Evolutionary conservation across 2,113 vertebrate species (phyloP), one percentile per base, ranked within the genome.

Genomic region (Alligator mississippiensis): DNA sequence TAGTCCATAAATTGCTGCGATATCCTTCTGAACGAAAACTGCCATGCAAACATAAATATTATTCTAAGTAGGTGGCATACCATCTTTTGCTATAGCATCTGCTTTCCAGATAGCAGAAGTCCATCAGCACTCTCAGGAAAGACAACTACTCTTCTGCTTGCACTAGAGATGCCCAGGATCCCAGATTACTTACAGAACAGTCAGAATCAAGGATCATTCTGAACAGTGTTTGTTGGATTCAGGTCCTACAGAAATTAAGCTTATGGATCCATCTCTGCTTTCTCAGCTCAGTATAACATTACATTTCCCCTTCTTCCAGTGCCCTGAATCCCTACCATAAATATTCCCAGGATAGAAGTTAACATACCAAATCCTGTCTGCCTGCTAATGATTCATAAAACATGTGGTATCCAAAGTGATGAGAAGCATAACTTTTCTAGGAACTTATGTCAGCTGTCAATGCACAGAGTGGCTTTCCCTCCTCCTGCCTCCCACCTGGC

Each of bases 401-500:
- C 84, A 72, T 87, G 77, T 55, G 85, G 11, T 1, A 84, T 3
- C 19, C 87, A 92, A 74, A 55, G 34, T 4, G 72, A 93, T 1
- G 22, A 93, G 70, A 61, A 93, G 78, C 82, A 58, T 25, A 62
- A 54, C 62, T 92, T 86, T 91, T 84, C 80, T 89, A 86, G 59
- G n/a, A 94, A 96, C 2, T 55, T 75, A 84, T 34, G 74, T 89
- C 93, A 95, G 68, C 70, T 94, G 90, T 94, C 90, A 96, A 38
- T 80, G 82, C 38, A 88, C 25, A 82, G 81, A 80, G 55, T n/a
- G 91, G 84, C 85, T 94, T 80, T 89, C 59, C 92, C 21, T 0
- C 93, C 95, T 92, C 79, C 90, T 93, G 75, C 84, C 84, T 93
- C 95, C 96, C 78, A 92, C 93, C 64, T 3, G 74, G 27, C n/a